A percentile compares a stretch with the other conserved stretches of the same genome.
Evolutionary conservation across 2,113 vertebrate genomes (phyloP).

Genomic region (Philantomba maxwellii): DNA sequence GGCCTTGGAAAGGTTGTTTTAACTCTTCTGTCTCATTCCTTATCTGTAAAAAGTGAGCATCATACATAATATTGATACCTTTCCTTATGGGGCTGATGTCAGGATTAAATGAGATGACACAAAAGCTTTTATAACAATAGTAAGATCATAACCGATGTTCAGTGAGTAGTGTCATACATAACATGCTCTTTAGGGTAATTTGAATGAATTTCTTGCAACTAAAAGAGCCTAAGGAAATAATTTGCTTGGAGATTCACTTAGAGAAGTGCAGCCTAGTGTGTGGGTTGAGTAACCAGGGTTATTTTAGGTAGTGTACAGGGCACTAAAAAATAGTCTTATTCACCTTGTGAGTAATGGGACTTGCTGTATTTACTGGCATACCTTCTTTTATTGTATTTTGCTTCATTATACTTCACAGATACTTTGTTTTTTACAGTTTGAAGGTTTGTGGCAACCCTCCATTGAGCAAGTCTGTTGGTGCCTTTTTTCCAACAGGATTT

Average conservation of each 20-base stretch:
- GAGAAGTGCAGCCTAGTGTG: neutral
- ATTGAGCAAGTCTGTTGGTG: neutral
- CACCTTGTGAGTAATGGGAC: neutral
- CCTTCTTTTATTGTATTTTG: neutral
- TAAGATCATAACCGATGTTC: neutral
- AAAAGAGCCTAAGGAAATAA: neutral
- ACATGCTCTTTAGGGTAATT: neutral
- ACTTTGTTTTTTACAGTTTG: neutral
- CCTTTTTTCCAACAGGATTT: neutral
- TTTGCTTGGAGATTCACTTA: constrained; percentile 5
- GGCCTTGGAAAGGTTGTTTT: neutral
- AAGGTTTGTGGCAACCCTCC: neutral
- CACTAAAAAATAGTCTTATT: neutral
- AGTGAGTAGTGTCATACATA: neutral
- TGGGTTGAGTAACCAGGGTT: neutral
- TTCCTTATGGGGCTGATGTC: neutral
- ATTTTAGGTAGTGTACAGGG: neutral
- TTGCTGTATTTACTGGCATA: neutral
- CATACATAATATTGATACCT: neutral
- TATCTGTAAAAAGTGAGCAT: neutral
- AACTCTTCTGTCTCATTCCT: neutral
- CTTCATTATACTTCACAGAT: neutral
- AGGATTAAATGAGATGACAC: neutral
- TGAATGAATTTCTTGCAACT: neutral
- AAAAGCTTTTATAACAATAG: neutral